Evolutionary conservation across 2,888 invertebrate genomes (phyloP), one percentile per base, ranked within the genome.

Genomic region (Pardosa pseudoannulata): DNA sequence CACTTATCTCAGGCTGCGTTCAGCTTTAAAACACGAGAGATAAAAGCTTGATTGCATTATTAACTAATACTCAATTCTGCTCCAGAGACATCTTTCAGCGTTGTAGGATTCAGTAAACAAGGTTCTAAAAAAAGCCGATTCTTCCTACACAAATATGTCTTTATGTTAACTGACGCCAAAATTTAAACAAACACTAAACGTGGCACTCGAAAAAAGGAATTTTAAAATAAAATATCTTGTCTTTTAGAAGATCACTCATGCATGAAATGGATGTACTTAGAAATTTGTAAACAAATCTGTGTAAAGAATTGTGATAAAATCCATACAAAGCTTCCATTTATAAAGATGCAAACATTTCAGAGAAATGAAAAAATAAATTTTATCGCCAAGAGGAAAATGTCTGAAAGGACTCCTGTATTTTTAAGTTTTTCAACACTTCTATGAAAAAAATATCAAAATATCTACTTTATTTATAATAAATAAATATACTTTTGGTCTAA

Each of bases 171-270:
- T 23, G 56, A 56, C 23, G 23, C 19, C 11, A 5, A 11, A 23
- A 23, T 56, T 56, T 56, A 56, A 56, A 56, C 56, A 56, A 56
- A 56, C 56, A 56, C 56, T 56, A 23, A 56, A 3, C 3, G 23
- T 23, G 23, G 16, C 23, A 23, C 1, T 56, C 23, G 56, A 6
- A 56, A 56, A 23, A 46, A 11, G 56, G 11, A 36, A 23, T 23
- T 56, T 19, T 23, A 23, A 23, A 56, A 3, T 56, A 23, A 2
- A 19, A 11, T 56, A 56, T 19, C 56, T 1, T 56, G 23, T 56
- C 56, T 23, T 56, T 56, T 23, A 23, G 11, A 1, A 23, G 5
- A 19, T 16, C 56, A 23, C 23, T 23, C 23, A 23, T 5, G 23
- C 41, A 16, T 46, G 2, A 16, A 23, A 19, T 56, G 3, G 16